phyloP scores from a whole-genome alignment of 2,113 vertebrate genomes.

The Thunnus thynnus region DNA sequence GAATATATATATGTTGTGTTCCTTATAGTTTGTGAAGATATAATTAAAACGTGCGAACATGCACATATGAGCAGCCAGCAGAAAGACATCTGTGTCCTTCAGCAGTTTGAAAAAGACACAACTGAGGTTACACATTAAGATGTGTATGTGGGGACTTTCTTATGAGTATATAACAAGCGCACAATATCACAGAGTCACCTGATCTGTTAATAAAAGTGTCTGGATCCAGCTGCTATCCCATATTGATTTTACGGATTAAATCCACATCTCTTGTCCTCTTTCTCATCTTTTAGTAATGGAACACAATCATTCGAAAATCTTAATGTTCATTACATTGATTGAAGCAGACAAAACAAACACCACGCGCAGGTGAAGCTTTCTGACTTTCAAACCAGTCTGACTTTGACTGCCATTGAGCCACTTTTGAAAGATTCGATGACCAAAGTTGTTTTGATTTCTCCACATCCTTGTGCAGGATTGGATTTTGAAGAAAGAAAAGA shows the following conservation, averaged over 20 bases:
- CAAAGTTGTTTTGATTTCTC: slow-evolving; percentile 1
- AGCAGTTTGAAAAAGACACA: slow-evolving; percentile 25
- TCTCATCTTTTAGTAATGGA: neutral
- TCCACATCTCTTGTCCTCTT: neutral
- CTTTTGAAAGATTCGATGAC: neutral
- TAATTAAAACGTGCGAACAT: slow-evolving; percentile 22
- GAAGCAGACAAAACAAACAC: neutral
- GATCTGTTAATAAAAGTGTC: neutral
- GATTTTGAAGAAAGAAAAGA: slow-evolving; percentile 1
- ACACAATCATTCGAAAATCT: neutral
- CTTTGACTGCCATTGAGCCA: neutral
- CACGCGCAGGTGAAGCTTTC: neutral
- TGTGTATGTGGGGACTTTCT: neutral
- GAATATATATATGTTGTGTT: neutral
- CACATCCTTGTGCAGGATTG: neutral
- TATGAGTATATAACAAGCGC: neutral
- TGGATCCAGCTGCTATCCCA: neutral
- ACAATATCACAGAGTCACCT: neutral
- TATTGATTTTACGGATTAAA: neutral
- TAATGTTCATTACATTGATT: neutral
- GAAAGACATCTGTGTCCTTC: neutral
- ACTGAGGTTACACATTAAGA: neutral
- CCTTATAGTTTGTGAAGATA: slow-evolving; percentile 23
- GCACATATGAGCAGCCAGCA: neutral
- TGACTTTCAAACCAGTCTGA: no score